Conservation (phyloP, 2,797 vertebrate species). For the Trematomus bernacchii region DNA sequence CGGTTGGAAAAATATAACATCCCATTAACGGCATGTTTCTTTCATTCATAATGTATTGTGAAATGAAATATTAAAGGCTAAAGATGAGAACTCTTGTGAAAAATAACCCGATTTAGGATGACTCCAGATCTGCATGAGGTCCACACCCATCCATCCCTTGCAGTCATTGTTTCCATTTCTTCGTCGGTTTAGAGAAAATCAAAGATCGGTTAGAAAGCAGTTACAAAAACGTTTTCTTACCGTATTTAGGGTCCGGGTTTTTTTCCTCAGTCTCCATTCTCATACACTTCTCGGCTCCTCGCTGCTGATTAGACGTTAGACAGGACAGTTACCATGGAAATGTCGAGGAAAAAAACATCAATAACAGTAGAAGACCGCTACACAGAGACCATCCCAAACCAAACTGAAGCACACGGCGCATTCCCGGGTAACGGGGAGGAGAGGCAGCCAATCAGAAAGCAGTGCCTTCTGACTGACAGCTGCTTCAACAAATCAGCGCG, state of each 20-base stretch:
- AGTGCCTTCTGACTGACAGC: constrained; percentile 31
- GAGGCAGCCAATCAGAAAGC: constrained; percentile 62
- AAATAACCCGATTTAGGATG: constrained; percentile 37
- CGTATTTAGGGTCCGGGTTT: constrained; percentile 83
- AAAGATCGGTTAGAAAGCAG: constrained; percentile 16
- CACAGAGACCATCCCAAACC: constrained; percentile 46
- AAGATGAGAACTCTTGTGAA: not conserved
- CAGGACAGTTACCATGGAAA: constrained; percentile 80
- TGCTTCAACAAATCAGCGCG: constrained; percentile 49
- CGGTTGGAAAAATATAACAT: not conserved
- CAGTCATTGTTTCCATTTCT: constrained; percentile 83
- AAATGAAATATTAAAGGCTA: not conserved
- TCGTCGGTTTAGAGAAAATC: constrained; percentile 43
- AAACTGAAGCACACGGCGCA: constrained; percentile 34
- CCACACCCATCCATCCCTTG: constrained; percentile 81
- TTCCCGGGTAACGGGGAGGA: constrained; percentile 43
- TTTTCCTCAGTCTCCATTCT: constrained; percentile 84
- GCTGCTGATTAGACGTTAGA: constrained; percentile 54
- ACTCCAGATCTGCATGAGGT: constrained; percentile 66
- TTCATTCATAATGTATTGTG: not conserved
- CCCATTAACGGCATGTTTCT: not conserved
- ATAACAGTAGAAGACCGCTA: constrained; percentile 34
- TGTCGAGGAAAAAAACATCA: constrained; percentile 63
- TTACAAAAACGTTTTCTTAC: constrained; percentile 62
- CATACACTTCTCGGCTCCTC: constrained; percentile 35